Percentiles rank a stretch among this genome's conserved stretches.
These are phyloP conservation scores for Stenichneumon culpator DNA, from an alignment of 2,888 invertebrate genomes.

Conservation along the genomic window DNA sequence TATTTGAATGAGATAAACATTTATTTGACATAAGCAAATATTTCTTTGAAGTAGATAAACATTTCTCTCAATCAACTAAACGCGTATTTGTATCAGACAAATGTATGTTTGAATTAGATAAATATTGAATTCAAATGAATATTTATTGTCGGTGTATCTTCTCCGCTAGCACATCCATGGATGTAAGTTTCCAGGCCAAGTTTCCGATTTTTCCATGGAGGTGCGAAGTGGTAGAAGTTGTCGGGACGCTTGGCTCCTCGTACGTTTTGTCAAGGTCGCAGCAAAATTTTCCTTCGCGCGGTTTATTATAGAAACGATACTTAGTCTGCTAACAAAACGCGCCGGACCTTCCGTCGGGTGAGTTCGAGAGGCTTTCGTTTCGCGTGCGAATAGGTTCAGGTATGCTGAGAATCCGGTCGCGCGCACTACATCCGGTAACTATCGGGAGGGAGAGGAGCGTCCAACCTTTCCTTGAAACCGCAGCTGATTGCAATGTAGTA, in stretches of 20 bases:
- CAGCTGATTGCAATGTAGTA: background rate
- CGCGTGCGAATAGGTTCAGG: background rate
- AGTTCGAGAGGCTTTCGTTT: background rate
- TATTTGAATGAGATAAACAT: no score
- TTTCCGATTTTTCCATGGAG: background rate
- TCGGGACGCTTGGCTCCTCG: constrained; percentile 43
- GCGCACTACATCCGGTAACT: constrained; percentile 17
- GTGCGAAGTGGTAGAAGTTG: background rate
- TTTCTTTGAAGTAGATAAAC: no score
- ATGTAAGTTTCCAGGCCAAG: no score
- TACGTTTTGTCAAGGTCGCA: constrained; percentile 61
- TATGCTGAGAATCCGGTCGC: constrained; percentile 16
- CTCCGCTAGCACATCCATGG: no score
- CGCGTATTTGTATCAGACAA: no score
- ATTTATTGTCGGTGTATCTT: no score
- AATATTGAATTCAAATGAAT: no score
- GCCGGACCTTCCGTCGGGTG: constrained; percentile 3
- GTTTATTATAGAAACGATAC: constrained; percentile 51
- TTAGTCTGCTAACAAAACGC: background rate
- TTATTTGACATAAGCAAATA: no score
- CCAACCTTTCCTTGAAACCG: background rate
- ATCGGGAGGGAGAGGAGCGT: background rate
- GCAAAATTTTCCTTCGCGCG: constrained; percentile 66
- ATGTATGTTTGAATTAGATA: no score
- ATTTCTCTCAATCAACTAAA: no score